phyloP scores from a whole-genome alignment of 2,113 vertebrate species.

The Pionites leucogaster region DNA sequence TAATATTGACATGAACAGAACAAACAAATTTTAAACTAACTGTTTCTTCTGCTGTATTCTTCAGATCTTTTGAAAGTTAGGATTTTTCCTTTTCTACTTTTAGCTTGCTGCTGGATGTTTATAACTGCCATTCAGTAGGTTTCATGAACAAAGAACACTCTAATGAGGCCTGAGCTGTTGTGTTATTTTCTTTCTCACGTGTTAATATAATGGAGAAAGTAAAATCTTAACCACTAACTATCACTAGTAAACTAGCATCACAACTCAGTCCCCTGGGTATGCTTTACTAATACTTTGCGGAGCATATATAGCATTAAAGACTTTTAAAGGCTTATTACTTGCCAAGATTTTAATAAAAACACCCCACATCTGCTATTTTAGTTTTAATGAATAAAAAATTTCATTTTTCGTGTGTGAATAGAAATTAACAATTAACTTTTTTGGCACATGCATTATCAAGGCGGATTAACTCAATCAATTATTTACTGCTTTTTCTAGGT shows the following conservation, averaged over 20 bases:
- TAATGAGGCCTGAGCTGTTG: neutral
- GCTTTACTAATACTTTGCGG: neutral
- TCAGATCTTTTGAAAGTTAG: neutral
- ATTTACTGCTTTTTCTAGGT: conserved; percentile 40
- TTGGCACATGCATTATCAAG: neutral
- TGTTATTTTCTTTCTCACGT: conserved; percentile 14
- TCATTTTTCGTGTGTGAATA: neutral
- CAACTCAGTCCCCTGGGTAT: neutral
- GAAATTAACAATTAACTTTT: conserved; percentile 38
- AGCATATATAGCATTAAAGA: neutral
- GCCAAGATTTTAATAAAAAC: conserved; percentile 9
- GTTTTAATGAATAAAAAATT: conserved; percentile 30
- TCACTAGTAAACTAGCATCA: neutral
- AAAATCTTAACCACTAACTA: conserved; percentile 20
- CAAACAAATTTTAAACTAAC: neutral
- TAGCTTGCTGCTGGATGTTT: neutral
- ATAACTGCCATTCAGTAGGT: neutral
- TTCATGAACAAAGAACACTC: conserved; percentile 19
- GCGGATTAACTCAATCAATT: conserved; percentile 30
- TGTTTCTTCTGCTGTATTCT: neutral
- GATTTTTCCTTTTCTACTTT: neutral
- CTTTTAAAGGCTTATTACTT: neutral
- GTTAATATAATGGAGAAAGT: conserved; percentile 18
- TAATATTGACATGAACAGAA: neutral
- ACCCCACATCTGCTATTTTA: neutral